Evolutionary conservation across 1,140 invertebrate genomes (phyloP), one percentile per base, ranked within the genome.

Genomic region (Lordiphosa collinella): DNA sequence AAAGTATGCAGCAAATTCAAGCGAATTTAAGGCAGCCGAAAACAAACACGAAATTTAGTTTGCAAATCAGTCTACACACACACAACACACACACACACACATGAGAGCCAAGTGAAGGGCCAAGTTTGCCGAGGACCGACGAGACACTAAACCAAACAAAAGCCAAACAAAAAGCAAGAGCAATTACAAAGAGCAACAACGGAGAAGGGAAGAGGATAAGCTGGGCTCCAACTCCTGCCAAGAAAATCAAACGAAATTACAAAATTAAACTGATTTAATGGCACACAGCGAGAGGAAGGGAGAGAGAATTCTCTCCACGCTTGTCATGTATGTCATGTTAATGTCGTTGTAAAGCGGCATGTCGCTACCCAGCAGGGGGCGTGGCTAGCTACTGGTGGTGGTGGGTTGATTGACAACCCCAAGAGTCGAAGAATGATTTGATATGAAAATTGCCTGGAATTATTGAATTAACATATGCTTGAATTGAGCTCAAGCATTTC

Each of bases 371-470:
- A 25, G 6, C 32, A 41, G 18, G 22, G 13, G 44, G 41, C 36
- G 55, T 22, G 47, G 48, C 52, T 44, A 40, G 46, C 38, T 25
- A 37, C 4, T 35, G 35, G 6, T 47, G 47, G 16, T 58, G 69
- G 55, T 66, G 76, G 22, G 71, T 63, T 82, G 76, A 82, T 84
- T 82, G 76, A 82, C 76, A 76, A 51, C 44, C 55, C 52, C 25
- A 43, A 43, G 43, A 51, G 51, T 58, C 53, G 53, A 50, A 58
- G 53, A 67, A 65, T 61, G 72, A 84, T 82, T 76, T 86, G 61
- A 86, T 82, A 86, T 86, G 82, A 86, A 86, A 86, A 86, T 86
- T 86, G 75, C 76, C 76, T 73, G 75, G 82, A 86, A 86, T 86
- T 86, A 86, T 86, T 86, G 82, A 82, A 86, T 86, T 86, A 86